A percentile compares a stretch with the other conserved stretches of the same genome.
Conservation (phyloP, 2,113 vertebrate species). For the Passer domesticus region DNA sequence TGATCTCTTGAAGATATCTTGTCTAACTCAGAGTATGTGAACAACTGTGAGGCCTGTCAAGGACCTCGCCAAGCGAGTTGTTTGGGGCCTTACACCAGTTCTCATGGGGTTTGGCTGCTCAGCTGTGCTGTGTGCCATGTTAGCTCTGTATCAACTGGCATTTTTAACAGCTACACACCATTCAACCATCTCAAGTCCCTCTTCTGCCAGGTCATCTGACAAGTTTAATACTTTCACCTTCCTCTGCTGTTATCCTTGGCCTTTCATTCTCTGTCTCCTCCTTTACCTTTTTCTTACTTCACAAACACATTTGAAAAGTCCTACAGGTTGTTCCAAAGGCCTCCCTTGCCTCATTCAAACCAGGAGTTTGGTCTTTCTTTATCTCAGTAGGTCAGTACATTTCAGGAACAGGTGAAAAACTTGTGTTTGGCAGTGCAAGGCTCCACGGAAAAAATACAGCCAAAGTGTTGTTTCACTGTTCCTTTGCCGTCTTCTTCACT, state of each 20-base stretch:
- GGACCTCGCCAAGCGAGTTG: accelerated
- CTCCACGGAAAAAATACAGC: neutral
- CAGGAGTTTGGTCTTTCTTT: neutral
- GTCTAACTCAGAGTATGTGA: neutral
- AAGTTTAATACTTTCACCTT: neutral
- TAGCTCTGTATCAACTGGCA: neutral
- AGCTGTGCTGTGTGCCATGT: neutral
- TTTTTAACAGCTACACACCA: neutral
- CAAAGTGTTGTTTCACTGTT: neutral
- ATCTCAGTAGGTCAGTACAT: neutral
- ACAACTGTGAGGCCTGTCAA: accelerated
- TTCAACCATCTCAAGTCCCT: neutral
- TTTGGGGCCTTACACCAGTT: neutral
- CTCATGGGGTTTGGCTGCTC: neutral
- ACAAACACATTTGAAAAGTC: neutral
- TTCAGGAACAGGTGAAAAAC: neutral
- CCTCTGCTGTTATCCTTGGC: neutral
- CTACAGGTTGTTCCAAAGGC: neutral
- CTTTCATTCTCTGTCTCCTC: neutral
- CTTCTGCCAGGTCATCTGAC: neutral
- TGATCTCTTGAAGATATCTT: neutral
- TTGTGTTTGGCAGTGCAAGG: neutral
- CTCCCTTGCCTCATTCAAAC: neutral
- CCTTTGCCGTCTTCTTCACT: neutral
- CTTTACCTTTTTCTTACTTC: neutral